Percentiles rank a stretch among this genome's conserved stretches.
Evolutionary conservation across 2,113 vertebrate species (phyloP).

Genomic region (Eclectus roratus): DNA sequence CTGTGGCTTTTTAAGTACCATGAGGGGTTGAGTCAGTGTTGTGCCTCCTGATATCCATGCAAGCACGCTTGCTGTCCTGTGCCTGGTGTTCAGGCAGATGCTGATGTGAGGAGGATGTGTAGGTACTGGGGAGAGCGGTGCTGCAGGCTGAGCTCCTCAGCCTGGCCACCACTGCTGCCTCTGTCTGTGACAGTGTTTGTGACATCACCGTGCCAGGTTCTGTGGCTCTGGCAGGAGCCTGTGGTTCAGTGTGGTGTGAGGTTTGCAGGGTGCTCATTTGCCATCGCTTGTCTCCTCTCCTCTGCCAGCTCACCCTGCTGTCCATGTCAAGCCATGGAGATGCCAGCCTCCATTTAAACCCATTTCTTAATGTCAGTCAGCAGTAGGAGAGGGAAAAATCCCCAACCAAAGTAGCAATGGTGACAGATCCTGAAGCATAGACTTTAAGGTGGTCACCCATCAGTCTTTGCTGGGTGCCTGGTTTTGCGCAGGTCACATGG

Average conservation of each 20-base stretch:
- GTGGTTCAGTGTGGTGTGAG: accelerated
- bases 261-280: neutral
- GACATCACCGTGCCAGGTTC: neutral
- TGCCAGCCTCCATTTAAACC: neutral
- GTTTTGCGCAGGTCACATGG: accelerated
- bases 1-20: neutral
- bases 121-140: neutral
- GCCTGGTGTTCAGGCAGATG: accelerated
- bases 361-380: neutral
- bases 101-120: neutral
- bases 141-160: neutral
- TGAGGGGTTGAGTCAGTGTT: neutral
- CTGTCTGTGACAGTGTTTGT: neutral
- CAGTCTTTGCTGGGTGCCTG: neutral
- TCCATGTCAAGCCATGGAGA: neutral
- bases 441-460: accelerated
- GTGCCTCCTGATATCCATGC: accelerated
- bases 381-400: neutral
- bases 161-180: neutral
- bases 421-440: neutral
- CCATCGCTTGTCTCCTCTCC: neutral
- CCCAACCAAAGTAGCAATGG: accelerated
- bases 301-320: neutral
- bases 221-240: accelerated
- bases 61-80: accelerated